These are phyloP conservation scores for Nothobranchius kuhntae DNA, from an alignment of 2,113 vertebrate genomes.

Conservation along the genomic window DNA sequence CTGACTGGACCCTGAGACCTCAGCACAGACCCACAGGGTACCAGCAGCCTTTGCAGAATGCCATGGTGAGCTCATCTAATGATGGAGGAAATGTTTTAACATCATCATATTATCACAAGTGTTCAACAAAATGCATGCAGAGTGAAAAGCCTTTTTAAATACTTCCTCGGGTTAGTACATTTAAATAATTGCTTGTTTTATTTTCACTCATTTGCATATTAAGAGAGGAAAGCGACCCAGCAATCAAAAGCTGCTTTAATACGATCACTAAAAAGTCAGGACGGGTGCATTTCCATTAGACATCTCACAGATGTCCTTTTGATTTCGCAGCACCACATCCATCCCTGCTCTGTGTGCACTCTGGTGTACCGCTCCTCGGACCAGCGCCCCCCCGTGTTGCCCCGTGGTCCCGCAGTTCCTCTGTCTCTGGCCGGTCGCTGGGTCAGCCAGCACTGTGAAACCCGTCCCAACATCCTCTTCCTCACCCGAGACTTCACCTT, in stretches of 20 bases:
- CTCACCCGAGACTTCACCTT: constrained; percentile 87
- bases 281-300: not conserved
- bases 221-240: too few species aligned
- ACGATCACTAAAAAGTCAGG: too few species aligned
- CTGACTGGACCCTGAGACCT: constrained; percentile 81
- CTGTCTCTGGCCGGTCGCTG: constrained; percentile 82
- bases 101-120: too few species aligned
- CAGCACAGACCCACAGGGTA: constrained; percentile 87
- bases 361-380: constrained; percentile 82
- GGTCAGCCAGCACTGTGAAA: constrained; percentile 86
- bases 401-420: constrained; percentile 33
- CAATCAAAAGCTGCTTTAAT: too few species aligned
- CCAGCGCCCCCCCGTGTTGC: constrained; percentile 82
- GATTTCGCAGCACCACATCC: constrained; percentile 83
- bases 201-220: too few species aligned
- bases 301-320: not conserved
- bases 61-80: constrained; percentile 81
- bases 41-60: constrained; percentile 87
- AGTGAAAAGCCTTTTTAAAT: too few species aligned
- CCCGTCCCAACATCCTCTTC: constrained; percentile 86
- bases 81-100: too few species aligned
- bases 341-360: constrained; percentile 85
- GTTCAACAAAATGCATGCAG: too few species aligned
- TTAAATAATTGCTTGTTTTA: too few species aligned
- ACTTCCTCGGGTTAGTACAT: too few species aligned